phyloP scores from a whole-genome alignment of 2,888 invertebrate genomes.

The Deilephila elpenor region DNA sequence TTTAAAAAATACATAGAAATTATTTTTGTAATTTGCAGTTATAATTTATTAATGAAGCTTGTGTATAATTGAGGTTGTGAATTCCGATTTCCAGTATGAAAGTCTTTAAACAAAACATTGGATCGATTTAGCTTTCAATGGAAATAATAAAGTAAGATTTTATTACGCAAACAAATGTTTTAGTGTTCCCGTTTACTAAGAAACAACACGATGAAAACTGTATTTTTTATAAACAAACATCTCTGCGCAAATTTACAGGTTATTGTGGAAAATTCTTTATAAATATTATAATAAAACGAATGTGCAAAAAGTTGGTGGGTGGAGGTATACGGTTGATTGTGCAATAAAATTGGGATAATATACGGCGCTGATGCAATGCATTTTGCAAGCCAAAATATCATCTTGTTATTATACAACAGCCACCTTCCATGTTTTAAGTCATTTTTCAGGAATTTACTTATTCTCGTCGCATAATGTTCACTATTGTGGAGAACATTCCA shows the following conservation, averaged over 20 bases:
- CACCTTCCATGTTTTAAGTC: neutral
- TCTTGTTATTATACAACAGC: neutral
- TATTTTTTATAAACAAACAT: constrained; percentile 19
- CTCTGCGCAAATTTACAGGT: constrained; percentile 7
- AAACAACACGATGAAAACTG: constrained; percentile 10
- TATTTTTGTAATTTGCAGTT: too few relatives aligned
- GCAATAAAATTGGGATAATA: neutral
- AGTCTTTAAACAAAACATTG: neutral
- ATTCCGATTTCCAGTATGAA: neutral
- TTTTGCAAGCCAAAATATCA: neutral
- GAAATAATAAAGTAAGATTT: constrained; percentile 17
- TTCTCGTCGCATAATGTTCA: too few relatives aligned
- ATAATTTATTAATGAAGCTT: too few relatives aligned
- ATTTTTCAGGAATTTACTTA: neutral
- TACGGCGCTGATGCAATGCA: neutral
- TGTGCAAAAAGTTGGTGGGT: neutral
- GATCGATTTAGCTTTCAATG: constrained; percentile 12
- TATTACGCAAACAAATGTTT: constrained; percentile 18
- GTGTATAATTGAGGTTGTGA: neutral
- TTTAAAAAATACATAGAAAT: neutral
- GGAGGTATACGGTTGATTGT: neutral
- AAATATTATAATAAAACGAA: neutral
- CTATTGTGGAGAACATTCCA: too few relatives aligned
- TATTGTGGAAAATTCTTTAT: constrained; percentile 11
- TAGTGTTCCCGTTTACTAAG: constrained; percentile 17